A percentile compares a stretch with the other conserved stretches of the same genome.
phyloP scores from a whole-genome alignment of 2,113 vertebrate genomes.

The Amblyopsis rosae region DNA sequence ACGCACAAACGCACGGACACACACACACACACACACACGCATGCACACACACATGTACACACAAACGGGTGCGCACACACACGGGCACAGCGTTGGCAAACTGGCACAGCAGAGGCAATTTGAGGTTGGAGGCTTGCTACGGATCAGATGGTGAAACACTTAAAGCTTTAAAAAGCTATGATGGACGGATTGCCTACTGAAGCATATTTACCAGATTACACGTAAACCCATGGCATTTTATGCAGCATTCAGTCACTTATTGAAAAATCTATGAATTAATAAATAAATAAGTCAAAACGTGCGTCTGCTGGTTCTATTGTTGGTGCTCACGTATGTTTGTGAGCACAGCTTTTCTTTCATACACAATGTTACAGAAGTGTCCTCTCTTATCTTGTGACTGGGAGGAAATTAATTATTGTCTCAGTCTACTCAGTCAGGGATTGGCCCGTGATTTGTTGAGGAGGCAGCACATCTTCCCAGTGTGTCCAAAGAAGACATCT shows the following conservation, averaged over 20 bases:
- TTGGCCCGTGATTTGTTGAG: not conserved
- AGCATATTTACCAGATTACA: slow-evolving; percentile 34
- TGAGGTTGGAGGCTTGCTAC: slow-evolving; percentile 28
- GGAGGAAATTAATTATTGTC: not conserved
- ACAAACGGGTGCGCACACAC: too few species aligned
- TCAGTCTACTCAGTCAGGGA: not conserved
- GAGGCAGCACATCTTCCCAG: not conserved
- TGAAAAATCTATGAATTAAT: not conserved
- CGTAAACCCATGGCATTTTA: slow-evolving; percentile 19
- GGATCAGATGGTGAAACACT: slow-evolving; percentile 50
- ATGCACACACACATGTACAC: not conserved
- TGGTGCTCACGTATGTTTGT: slow-evolving; percentile 22
- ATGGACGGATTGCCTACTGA: slow-evolving; percentile 28
- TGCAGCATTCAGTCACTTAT: slow-evolving; percentile 11
- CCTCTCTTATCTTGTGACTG: not conserved
- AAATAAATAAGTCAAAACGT: slow-evolving; percentile 14
- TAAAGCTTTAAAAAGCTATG: slow-evolving; percentile 31
- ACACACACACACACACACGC: slow-evolving; percentile 1
- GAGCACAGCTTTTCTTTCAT: slow-evolving; percentile 31
- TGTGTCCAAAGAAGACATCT: not conserved
- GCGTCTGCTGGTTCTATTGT: slow-evolving; percentile 18
- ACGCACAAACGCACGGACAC: not conserved
- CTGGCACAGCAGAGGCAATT: slow-evolving; percentile 25
- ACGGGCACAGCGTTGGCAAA: slow-evolving; percentile 14
- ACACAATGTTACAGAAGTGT: not conserved